These are phyloP conservation scores for Apis dorsata DNA, from an alignment of 1,140 invertebrate species.

Conservation along the genomic window DNA sequence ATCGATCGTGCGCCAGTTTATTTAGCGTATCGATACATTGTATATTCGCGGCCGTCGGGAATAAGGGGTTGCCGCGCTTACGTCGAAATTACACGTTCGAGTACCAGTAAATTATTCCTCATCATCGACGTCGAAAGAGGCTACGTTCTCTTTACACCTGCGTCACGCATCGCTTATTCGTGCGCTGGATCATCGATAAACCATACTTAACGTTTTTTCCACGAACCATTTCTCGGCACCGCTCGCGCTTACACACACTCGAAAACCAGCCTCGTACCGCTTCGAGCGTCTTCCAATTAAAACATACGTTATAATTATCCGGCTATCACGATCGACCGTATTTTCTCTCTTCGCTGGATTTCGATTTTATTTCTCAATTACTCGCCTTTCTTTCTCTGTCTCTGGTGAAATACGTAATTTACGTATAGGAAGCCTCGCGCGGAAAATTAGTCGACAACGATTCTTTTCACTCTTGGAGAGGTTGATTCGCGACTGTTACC, in stretches of 20 bases:
- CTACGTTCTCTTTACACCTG: conserved; percentile 44
- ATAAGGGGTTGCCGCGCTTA: conserved; percentile 17
- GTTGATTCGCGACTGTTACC: conserved; percentile 50
- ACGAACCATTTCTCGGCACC: conserved; percentile 17
- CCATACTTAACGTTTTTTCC: conserved; percentile 48
- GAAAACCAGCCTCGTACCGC: neutral
- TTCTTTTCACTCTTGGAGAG: conserved; percentile 33
- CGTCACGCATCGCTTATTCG: conserved; percentile 33
- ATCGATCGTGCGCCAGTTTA: neutral
- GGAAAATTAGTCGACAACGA: conserved; percentile 9
- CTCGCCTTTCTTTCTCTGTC: neutral
- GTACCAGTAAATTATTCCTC: conserved; percentile 41
- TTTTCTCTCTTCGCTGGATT: neutral
- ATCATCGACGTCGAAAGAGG: conserved; percentile 21
- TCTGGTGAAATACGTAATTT: too few species aligned
- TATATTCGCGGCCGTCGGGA: conserved; percentile 19
- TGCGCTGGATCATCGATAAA: conserved; percentile 40
- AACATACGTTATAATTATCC: conserved; percentile 16
- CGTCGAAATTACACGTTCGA: conserved; percentile 42
- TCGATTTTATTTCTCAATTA: conserved; percentile 45
- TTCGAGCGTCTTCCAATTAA: conserved; percentile 14
- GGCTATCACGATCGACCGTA: neutral
- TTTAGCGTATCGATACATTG: conserved; percentile 18
- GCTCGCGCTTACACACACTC: neutral
- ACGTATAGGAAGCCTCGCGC: neutral